These are phyloP conservation scores for Ceriagrion tenellum DNA, from an alignment of 2,888 invertebrate genomes.

Conservation along the genomic window DNA sequence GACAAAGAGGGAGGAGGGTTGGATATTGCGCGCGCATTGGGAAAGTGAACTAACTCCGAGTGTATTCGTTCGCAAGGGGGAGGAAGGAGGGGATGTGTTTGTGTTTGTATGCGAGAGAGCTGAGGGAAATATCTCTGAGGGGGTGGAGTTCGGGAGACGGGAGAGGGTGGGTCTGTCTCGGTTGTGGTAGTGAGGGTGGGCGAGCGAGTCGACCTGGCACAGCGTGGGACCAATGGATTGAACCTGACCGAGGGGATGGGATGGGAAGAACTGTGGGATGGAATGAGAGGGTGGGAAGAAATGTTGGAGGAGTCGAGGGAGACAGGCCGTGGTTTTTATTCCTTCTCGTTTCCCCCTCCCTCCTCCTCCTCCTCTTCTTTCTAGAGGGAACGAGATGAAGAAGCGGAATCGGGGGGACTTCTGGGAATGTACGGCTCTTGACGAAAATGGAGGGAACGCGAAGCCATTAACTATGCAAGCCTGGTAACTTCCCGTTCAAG, in stretches of 20 bases:
- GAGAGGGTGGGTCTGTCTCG: background rate
- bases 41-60: constrained; percentile 36
- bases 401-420: background rate
- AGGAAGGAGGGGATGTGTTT: constrained; percentile 33
- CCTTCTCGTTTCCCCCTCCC: background rate
- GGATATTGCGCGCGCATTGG: constrained; percentile 61
- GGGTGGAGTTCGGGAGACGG: background rate
- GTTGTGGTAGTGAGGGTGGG: constrained; percentile 7
- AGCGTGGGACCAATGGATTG: constrained; percentile 60
- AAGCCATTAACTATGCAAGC: background rate
- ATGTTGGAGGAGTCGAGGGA: background rate
- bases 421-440: too few species aligned
- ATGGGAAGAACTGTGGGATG: background rate
- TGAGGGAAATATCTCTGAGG: too few species aligned
- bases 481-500: background rate
- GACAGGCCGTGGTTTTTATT: constrained; percentile 39
- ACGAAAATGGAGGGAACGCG: background rate
- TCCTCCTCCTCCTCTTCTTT: background rate
- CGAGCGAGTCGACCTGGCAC: constrained; percentile 60
- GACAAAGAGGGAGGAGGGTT: background rate
- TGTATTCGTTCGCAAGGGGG: background rate
- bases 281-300: background rate
- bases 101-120: background rate
- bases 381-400: background rate
- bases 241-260: background rate